A percentile compares a stretch with the other conserved stretches of the same genome.
Conservation (phyloP, 1,140 invertebrate species). For the Aphidius ervi region DNA sequence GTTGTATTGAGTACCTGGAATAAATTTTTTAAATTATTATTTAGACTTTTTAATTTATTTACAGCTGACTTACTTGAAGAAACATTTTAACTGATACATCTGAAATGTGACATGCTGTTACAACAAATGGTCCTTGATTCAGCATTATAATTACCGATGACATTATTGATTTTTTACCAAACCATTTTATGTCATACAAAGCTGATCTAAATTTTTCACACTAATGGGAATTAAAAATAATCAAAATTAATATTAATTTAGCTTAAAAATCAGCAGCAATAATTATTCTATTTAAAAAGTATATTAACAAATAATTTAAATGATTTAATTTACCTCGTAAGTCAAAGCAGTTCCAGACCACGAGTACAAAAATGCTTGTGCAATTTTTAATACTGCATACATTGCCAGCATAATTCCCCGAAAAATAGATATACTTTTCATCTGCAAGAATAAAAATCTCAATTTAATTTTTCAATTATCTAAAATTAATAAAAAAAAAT, state of each 20-base stretch:
- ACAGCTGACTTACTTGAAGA: conserved; percentile 22
- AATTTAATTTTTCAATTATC: too few species aligned
- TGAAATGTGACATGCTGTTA: conserved; percentile 27
- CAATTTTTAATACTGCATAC: background rate
- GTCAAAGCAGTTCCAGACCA: conserved; percentile 14
- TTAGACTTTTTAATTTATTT: background rate
- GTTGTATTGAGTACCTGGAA: conserved; percentile 20
- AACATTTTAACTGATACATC: conserved; percentile 30
- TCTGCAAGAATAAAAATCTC: background rate
- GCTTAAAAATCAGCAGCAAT: too few species aligned
- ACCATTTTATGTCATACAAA: conserved; percentile 25
- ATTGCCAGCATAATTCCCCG: background rate
- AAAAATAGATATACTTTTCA: conserved; percentile 6
- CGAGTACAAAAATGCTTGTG: conserved; percentile 5
- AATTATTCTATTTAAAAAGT: conserved; percentile 5
- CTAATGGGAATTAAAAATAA: conserved; percentile 12
- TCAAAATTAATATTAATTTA: background rate
- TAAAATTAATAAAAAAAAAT: background rate
- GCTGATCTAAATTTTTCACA: conserved; percentile 22
- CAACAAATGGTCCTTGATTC: conserved; percentile 26
- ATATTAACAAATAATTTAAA: too few species aligned
- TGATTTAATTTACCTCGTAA: background rate
- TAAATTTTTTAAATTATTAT: background rate
- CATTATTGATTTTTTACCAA: conserved; percentile 14
- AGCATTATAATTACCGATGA: conserved; percentile 27